phyloP scores from a whole-genome alignment of 2,113 vertebrate species.

The Semnornis frantzii region DNA sequence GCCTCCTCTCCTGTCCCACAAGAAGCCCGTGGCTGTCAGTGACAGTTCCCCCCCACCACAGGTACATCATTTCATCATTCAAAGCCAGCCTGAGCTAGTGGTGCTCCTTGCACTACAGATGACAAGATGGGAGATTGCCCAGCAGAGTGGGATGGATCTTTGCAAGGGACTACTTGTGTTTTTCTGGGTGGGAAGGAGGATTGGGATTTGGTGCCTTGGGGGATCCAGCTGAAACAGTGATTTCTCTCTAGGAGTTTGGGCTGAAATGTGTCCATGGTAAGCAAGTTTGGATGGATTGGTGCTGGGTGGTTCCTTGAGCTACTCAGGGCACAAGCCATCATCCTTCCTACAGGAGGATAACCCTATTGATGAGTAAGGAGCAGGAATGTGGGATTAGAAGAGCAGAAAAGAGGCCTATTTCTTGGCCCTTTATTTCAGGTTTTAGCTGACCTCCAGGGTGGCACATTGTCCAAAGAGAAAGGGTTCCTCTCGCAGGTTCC shows the following conservation, averaged over 20 bases:
- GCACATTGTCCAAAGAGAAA: not conserved
- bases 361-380: not conserved
- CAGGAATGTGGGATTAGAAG: not conserved
- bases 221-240: not conserved
- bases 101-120: accelerated
- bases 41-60: constrained; percentile 1
- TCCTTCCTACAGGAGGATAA: not conserved
- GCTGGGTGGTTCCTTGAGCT: not conserved
- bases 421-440: not conserved
- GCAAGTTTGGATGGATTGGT: not conserved
- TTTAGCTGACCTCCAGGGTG: not conserved
- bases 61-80: constrained; percentile 36
- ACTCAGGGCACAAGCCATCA: not conserved
- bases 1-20: constrained; percentile 69
- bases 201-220: not conserved
- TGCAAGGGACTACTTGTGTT: not conserved
- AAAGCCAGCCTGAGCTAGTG: not conserved
- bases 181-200: not conserved
- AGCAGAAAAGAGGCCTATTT: not conserved
- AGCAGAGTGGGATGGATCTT: not conserved
- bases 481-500: not conserved
- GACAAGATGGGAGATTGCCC: not conserved
- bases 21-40: constrained; percentile 20
- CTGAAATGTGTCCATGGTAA: not conserved
- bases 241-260: not conserved